These are phyloP conservation scores for Diprion similis DNA, from an alignment of 1,140 invertebrate species.

Conservation along the genomic window DNA sequence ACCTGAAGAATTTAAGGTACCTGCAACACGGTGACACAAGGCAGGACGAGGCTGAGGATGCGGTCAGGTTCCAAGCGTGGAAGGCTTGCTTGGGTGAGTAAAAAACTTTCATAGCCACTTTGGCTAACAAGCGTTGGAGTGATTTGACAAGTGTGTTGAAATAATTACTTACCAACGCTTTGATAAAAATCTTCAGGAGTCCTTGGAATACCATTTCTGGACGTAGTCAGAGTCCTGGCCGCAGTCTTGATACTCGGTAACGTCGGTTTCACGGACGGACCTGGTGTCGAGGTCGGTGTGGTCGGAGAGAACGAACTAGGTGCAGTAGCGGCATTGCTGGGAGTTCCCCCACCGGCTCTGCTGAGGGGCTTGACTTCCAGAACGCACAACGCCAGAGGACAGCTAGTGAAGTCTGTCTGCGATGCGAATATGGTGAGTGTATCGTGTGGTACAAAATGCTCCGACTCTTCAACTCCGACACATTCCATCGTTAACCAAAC, in stretches of 20 bases:
- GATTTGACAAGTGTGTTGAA: too few species aligned
- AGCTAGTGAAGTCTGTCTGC: conserved; percentile 82
- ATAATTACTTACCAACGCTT: too few species aligned
- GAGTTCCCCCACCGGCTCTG: conserved; percentile 77
- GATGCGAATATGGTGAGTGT: conserved; percentile 77
- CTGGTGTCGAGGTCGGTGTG: conserved; percentile 74
- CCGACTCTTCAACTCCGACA: not conserved
- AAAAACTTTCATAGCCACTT: not conserved
- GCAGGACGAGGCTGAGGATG: conserved; percentile 81
- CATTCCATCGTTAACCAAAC: not conserved
- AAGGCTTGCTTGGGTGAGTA: conserved; percentile 80
- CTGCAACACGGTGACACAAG: conserved; percentile 77
- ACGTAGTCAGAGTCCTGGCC: conserved; percentile 89
- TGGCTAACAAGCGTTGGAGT: too few species aligned
- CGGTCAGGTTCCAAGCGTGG: conserved; percentile 83
- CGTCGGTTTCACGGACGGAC: conserved; percentile 84
- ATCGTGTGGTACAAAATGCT: conserved; percentile 11
- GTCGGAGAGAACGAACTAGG: conserved; percentile 81
- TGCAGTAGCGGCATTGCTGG: conserved; percentile 83
- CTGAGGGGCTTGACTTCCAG: conserved; percentile 83
- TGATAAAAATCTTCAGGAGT: conserved; percentile 63
- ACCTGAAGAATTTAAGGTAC: conserved; percentile 80
- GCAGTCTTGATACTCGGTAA: conserved; percentile 91
- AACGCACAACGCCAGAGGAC: conserved; percentile 84
- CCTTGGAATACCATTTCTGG: conserved; percentile 91